phyloP scores from a whole-genome alignment of 2,113 vertebrate species.

The Leptodactylus fuscus region DNA sequence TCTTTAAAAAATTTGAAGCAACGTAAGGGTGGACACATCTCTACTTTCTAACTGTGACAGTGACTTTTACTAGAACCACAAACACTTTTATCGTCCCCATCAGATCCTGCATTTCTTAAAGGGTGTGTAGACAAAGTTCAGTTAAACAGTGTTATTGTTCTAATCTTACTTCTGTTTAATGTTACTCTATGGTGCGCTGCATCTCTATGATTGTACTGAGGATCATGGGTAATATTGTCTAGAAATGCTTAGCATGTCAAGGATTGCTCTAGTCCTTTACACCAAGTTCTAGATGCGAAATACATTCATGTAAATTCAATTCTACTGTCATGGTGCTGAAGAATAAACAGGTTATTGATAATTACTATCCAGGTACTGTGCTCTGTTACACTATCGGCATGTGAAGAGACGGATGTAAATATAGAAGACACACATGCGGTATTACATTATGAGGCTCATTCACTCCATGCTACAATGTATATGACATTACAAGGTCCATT shows the following conservation, averaged over 20 bases:
- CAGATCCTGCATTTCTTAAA: no score
- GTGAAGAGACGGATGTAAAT: background rate
- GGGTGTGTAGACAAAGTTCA: no score
- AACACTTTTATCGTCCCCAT: no score
- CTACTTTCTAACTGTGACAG: no score
- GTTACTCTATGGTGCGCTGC: no score
- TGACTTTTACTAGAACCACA: no score
- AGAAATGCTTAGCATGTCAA: background rate
- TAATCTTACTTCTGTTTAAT: no score
- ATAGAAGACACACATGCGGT: background rate
- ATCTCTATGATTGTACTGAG: no score
- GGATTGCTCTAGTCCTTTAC: background rate
- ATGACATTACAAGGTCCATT: background rate
- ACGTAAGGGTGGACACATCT: no score
- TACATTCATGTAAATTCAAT: background rate
- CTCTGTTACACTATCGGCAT: background rate
- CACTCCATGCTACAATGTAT: background rate
- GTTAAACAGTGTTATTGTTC: no score
- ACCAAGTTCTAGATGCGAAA: background rate
- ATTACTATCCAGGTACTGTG: background rate
- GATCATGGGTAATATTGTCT: background rate
- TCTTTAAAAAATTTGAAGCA: no score
- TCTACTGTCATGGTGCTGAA: background rate
- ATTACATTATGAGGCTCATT: background rate
- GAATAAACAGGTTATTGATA: background rate